Conservation (phyloP, 2,888 invertebrate genomes). For the Nycteola revayana region DNA sequence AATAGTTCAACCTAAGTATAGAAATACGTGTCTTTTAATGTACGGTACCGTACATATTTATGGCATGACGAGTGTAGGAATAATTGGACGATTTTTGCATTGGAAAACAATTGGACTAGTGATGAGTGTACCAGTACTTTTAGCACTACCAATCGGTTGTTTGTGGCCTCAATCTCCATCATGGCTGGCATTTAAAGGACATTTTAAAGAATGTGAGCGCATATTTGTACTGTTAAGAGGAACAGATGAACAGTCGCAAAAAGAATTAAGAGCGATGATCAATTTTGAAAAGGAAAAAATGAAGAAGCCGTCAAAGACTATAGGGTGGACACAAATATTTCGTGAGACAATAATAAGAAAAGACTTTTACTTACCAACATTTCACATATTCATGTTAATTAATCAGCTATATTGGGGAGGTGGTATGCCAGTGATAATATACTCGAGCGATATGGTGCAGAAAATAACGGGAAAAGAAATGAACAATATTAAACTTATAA, state of each 20-base stretch:
- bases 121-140: not conserved
- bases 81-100: slow-evolving; percentile 5
- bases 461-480: slow-evolving; percentile 13
- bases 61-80: slow-evolving; percentile 2
- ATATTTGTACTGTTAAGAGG: slow-evolving; percentile 15
- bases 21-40: slow-evolving; percentile 15
- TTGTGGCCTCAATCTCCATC: slow-evolving; percentile 28
- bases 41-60: slow-evolving; percentile 15
- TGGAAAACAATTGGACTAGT: slow-evolving; percentile 3
- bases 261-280: slow-evolving; percentile 9
- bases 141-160: slow-evolving; percentile 5
- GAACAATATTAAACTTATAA: slow-evolving; percentile 7
- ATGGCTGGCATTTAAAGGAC: slow-evolving; percentile 26
- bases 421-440: slow-evolving; percentile 19
- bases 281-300: slow-evolving; percentile 3
- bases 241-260: slow-evolving; percentile 6
- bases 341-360: slow-evolving; percentile 4
- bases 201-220: slow-evolving; percentile 14
- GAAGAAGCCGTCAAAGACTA: no score
- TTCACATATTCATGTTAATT: slow-evolving; percentile 16
- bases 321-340: no score
- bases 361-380: slow-evolving; percentile 18
- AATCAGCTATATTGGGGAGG: slow-evolving; percentile 18
- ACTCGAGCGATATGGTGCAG: slow-evolving; percentile 15
- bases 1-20: slow-evolving; percentile 24